Evolutionary conservation across 2,888 invertebrate genomes (phyloP).

Genomic region (Lapara coniferarum): DNA sequence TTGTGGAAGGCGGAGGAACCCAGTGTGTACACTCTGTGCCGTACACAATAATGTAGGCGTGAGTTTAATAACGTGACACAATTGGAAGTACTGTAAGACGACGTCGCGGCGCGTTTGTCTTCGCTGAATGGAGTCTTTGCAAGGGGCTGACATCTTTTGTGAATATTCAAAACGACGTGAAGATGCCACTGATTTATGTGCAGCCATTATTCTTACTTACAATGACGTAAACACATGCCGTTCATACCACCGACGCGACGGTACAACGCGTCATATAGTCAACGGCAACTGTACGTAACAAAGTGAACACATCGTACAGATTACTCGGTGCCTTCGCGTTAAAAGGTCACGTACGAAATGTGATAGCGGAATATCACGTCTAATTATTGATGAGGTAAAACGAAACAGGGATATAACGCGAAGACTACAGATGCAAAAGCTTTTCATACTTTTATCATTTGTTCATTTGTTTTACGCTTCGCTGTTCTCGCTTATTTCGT

Average conservation of each 20-base stretch:
- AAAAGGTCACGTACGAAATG: slow-evolving; percentile 33
- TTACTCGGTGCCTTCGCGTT: slow-evolving; percentile 1
- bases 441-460: slow-evolving; percentile 22
- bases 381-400: slow-evolving; percentile 21
- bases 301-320: slow-evolving; percentile 24
- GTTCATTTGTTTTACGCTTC: slow-evolving; percentile 21
- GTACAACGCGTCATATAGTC: slow-evolving; percentile 36
- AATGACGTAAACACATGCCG: slow-evolving; percentile 74
- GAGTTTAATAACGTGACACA: slow-evolving; percentile 21
- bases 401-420: slow-evolving; percentile 11
- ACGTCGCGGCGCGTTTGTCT: slow-evolving; percentile 46
- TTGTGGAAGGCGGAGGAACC: slow-evolving; percentile 8
- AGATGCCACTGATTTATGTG: slow-evolving; percentile 74
- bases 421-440: slow-evolving; percentile 17
- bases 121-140: slow-evolving; percentile 53
- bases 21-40: background rate
- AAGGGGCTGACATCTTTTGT: slow-evolving; percentile 62
- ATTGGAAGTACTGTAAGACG: slow-evolving; percentile 21
- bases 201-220: slow-evolving; percentile 74
- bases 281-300: slow-evolving; percentile 26
- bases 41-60: slow-evolving; percentile 16
- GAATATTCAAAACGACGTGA: slow-evolving; percentile 72
- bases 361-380: slow-evolving; percentile 21
- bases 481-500: slow-evolving; percentile 20
- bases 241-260: slow-evolving; percentile 46